Evolutionary conservation across 2,797 vertebrate species (phyloP), one percentile per base, ranked within the genome.

Genomic region (Sciurus vulgaris): DNA sequence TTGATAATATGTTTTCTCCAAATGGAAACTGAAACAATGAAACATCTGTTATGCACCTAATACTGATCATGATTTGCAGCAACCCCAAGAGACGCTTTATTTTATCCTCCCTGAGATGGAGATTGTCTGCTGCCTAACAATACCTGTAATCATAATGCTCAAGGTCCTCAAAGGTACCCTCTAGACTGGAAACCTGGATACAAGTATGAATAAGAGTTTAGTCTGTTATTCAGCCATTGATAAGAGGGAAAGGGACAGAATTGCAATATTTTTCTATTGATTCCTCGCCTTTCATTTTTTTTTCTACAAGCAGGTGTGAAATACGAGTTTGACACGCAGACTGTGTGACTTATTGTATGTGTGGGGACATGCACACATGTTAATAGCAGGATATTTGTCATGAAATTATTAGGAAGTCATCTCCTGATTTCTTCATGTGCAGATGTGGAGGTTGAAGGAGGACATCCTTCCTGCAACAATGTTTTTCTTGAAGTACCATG

Each of bases 201-300:
- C 10, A 24, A 67, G 9, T 9, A 4, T 41, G 54, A 72, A 15
- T 74, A 18, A 69, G 44, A 73, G 1, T 35, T 95, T 41, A 74
- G 3, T 47, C 15, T 85, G 4, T 51, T 69, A 61, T 22, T 54
- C 20, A 10, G 1, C 26, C 67, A 1, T 12, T 93, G 11, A 2
- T 59, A 17, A 78, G 22, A 82, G 3, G 7, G 5, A 35, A 4
- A 44, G 2, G 11, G 9, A 12, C 14, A 79, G n/a, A n/a, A 33
- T 8, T 77, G 26, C 11, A 8, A 0, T 9, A 49, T 5, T 38
- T n/a, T 82, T 73, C 13, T 73, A 14, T 28, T 24, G 11, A n/a
- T 72, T 92, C 33, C 28, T 49, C 69, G 38, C 7, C 30, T 77
- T 89, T 83, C 20, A 44, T 77, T 78, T 83, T 69, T 69, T 38